Conservation (phyloP, 1,140 invertebrate species). For the Berghia stephanieae region DNA sequence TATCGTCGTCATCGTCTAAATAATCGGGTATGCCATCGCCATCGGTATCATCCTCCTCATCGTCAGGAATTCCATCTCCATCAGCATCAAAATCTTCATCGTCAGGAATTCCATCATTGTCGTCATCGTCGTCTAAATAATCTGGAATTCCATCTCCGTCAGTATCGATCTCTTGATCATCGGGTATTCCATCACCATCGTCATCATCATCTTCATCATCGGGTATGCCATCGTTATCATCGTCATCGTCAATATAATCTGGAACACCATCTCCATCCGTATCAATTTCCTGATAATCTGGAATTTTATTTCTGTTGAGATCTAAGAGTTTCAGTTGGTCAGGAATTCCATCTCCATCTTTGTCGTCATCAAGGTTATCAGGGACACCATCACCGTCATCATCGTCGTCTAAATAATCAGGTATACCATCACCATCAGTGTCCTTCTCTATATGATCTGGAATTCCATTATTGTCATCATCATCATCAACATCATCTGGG, state of each 20-base stretch:
- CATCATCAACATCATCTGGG: slow-evolving; percentile 52
- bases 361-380: slow-evolving; percentile 49
- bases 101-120: slow-evolving; percentile 61
- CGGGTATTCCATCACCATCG: slow-evolving; percentile 48
- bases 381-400: slow-evolving; percentile 54
- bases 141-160: slow-evolving; percentile 56
- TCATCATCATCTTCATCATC: slow-evolving; percentile 49
- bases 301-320: slow-evolving; percentile 44
- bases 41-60: slow-evolving; percentile 48
- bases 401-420: slow-evolving; percentile 44
- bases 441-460: slow-evolving; percentile 53
- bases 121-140: slow-evolving; percentile 52
- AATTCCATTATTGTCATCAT: slow-evolving; percentile 58
- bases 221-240: slow-evolving; percentile 60
- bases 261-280: slow-evolving; percentile 54
- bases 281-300: slow-evolving; percentile 47
- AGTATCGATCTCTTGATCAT: slow-evolving; percentile 44
- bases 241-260: slow-evolving; percentile 51
- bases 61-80: slow-evolving; percentile 55
- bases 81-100: slow-evolving; percentile 52
- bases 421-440: slow-evolving; percentile 55
- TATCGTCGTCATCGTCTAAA: slow-evolving; percentile 55
- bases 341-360: slow-evolving; percentile 61
- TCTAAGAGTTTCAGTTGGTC: slow-evolving; percentile 52
- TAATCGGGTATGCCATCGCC: slow-evolving; percentile 57